phyloP scores from a whole-genome alignment of 2,888 invertebrate species.

The Ischnura elegans region DNA sequence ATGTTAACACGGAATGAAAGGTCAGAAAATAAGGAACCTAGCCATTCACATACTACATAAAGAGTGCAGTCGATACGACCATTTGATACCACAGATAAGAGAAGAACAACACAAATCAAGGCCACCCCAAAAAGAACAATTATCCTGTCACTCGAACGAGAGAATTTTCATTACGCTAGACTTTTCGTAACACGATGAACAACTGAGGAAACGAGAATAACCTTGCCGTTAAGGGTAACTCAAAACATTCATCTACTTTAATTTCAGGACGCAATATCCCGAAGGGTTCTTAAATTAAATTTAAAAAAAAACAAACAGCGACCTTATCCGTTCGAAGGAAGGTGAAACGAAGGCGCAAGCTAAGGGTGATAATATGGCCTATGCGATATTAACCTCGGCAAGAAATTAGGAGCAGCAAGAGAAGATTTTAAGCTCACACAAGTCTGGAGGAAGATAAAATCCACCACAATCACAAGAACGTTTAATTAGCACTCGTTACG shows the following conservation, averaged over 20 bases:
- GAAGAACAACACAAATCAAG: background rate
- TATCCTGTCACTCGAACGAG: background rate
- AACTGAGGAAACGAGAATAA: background rate
- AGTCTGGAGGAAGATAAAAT: background rate
- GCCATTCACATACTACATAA: background rate
- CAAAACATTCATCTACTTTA: background rate
- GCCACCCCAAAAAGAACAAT: background rate
- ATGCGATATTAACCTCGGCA: background rate
- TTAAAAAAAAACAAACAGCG: background rate
- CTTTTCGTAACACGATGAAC: background rate
- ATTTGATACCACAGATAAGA: background rate
- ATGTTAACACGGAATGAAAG: too few species aligned
- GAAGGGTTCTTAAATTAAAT: background rate
- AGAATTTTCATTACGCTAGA: background rate
- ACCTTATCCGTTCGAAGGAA: background rate
- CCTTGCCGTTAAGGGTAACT: background rate
- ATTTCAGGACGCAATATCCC: background rate
- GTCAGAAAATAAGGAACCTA: background rate
- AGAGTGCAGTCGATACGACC: background rate
- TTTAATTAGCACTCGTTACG: slow-evolving; percentile 11
- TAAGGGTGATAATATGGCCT: background rate
- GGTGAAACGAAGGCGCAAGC: background rate
- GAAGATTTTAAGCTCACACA: background rate
- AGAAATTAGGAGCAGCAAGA: background rate
- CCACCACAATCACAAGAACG: background rate